Evolutionary conservation across 2,113 vertebrate species (phyloP), one percentile per base, ranked within the genome.

Genomic region (Chionodraco myersi): DNA sequence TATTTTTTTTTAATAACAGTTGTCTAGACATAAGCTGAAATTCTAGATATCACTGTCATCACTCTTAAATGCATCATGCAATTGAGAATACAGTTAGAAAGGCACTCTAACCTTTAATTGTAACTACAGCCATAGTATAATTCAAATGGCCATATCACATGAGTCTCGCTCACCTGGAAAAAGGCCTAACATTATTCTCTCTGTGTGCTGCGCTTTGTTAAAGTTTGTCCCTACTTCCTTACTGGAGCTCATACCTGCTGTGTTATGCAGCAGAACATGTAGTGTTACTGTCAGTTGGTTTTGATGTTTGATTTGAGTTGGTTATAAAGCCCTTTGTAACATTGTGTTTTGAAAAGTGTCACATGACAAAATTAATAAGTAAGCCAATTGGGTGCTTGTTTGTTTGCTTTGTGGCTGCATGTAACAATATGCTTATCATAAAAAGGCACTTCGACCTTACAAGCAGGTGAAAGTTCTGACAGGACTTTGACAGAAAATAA

Each of bases 401-500:
- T 41, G 0, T 58, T 65, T 64, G 34, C 47, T 53, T 48, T 16
- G 47, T 59, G 30, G 18, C 41, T 47, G 51, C 52, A 63, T 14
- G 23, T 67, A 57, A 58, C 34, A 71, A n/a, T 34, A 21, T 77
- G 61, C 7, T 65, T 30, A 13, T 60, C 34, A 63, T 47, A 34
- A 54, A 13, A 15, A 49, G 44, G 5, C 4, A 15, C 2, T 58
- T 15, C 3, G 26, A 49, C n/a, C 6, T 66, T 13, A 58, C 52
- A 49, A 16, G 2, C 15, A 76, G 26, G 66, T 60, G 41, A 34
- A 71, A 60, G 30, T 30, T 30, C 70, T 49, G 26, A 47, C 13
- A 21, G 13, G 8, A 34, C 18, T 48, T 13, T 49, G 13, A 74
- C 58, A 63, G 18, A 61, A 60, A 53, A 75, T 26, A 16, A 61